Evolutionary conservation across 2,113 vertebrate genomes (phyloP).

Genomic region (Corynorhinus townsendii): DNA sequence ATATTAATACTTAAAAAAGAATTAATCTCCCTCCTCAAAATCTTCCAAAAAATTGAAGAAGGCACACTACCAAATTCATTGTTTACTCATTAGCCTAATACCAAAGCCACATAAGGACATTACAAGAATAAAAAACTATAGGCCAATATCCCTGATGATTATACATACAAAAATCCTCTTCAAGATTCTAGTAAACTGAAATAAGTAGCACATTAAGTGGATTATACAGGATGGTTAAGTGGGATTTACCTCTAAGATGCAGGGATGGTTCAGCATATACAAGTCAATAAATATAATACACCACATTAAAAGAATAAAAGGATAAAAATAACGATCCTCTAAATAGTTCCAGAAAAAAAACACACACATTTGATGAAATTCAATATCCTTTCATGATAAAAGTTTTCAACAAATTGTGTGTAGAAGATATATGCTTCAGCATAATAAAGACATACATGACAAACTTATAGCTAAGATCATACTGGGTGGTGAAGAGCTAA

Average conservation of each 20-base stretch:
- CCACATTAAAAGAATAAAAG: background rate
- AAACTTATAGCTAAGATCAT: background rate
- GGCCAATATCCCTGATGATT: background rate
- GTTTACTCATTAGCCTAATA: background rate
- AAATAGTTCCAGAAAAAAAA: background rate
- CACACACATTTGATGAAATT: background rate
- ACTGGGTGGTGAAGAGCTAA: background rate
- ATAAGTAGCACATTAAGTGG: background rate
- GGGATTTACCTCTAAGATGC: background rate
- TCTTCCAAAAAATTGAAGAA: background rate
- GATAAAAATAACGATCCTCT: background rate
- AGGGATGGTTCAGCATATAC: background rate
- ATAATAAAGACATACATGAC: background rate
- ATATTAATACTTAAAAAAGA: background rate
- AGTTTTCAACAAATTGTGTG: background rate
- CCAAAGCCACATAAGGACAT: background rate
- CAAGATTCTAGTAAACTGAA: background rate
- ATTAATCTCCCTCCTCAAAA: background rate
- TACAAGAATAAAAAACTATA: background rate
- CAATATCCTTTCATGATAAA: background rate
- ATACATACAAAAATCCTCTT: background rate
- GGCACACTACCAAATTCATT: background rate
- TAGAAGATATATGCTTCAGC: background rate
- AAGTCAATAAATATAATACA: background rate
- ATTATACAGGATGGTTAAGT: background rate